phyloP scores from a whole-genome alignment of 2,113 vertebrate species.

The Cyprinodon brontotheroides region DNA sequence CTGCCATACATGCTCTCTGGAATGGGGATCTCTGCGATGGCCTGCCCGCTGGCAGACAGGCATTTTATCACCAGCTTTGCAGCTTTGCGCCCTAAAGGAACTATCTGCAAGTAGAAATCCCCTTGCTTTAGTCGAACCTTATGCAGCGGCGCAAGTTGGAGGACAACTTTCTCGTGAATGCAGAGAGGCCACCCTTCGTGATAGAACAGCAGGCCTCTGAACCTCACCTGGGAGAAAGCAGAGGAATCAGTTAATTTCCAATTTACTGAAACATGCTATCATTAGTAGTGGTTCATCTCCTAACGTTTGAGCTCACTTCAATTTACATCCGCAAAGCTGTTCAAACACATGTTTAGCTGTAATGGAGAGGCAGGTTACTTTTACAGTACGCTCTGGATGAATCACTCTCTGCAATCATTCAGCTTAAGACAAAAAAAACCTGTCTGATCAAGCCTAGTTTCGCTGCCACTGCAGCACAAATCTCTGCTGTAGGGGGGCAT shows the following conservation, averaged over 20 bases:
- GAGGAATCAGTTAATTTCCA: constrained; percentile 27
- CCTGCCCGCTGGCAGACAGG: constrained; percentile 79
- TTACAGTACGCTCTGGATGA: constrained; percentile 25
- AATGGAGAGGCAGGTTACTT: constrained; percentile 38
- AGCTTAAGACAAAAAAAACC: constrained; percentile 46
- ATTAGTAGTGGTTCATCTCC: constrained; percentile 24
- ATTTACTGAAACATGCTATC: constrained; percentile 18
- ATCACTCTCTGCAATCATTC: constrained; percentile 39
- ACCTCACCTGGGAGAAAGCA: constrained; percentile 75
- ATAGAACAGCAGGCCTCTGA: constrained; percentile 81
- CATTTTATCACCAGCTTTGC: constrained; percentile 86
- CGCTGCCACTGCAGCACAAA: constrained; percentile 55
- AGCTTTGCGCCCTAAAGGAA: constrained; percentile 78
- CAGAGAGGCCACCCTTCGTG: constrained; percentile 87
- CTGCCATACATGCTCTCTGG: constrained; percentile 83
- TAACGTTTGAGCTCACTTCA: constrained; percentile 20
- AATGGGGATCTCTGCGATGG: constrained; percentile 79
- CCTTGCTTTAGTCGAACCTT: constrained; percentile 82
- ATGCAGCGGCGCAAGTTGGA: constrained; percentile 83
- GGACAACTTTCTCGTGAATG: constrained; percentile 82
- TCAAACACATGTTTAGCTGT: constrained; percentile 61
- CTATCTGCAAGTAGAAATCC: constrained; percentile 86
- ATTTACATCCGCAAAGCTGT: constrained; percentile 39
- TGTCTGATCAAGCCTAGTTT: constrained; percentile 70
- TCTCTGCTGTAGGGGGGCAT: constrained; percentile 31